These are phyloP conservation scores for Epinotia nisella DNA, from an alignment of 2,888 invertebrate species.

Conservation along the genomic window DNA sequence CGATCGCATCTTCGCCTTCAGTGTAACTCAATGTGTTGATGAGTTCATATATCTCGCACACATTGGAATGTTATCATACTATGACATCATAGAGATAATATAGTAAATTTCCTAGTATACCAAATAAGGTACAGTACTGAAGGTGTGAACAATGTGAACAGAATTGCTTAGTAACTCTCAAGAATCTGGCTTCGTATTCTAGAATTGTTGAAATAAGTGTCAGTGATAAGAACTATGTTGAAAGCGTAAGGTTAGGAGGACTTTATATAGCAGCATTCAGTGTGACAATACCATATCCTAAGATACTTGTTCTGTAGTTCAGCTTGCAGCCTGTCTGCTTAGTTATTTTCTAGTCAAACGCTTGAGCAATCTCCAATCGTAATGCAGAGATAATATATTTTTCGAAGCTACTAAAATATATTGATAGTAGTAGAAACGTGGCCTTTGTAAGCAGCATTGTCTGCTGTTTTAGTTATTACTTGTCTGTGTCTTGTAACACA, in stretches of 20 bases:
- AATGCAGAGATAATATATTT: constrained; percentile 50
- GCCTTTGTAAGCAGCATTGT: constrained; percentile 56
- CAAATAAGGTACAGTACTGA: constrained; percentile 7
- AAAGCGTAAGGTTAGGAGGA: neutral
- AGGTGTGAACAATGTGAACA: constrained; percentile 10
- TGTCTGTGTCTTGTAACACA: constrained; percentile 15
- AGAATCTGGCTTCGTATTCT: neutral
- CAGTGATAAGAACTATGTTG: constrained; percentile 1
- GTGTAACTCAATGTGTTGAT: neutral
- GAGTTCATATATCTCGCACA: constrained; percentile 13
- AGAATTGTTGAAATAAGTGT: neutral
- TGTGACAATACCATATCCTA: constrained; percentile 26
- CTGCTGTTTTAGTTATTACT: constrained; percentile 35
- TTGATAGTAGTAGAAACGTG: constrained; percentile 52
- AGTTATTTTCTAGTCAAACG: constrained; percentile 43
- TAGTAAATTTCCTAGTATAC: constrained; percentile 21
- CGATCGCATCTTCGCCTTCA: constrained; percentile 47
- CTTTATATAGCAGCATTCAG: neutral
- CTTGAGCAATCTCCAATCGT: constrained; percentile 43
- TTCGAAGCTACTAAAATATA: constrained; percentile 61
- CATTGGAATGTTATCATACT: neutral
- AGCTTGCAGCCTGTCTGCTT: constrained; percentile 20
- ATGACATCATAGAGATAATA: constrained; percentile 19
- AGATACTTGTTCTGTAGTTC: constrained; percentile 19
- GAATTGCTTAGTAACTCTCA: neutral